Conservation (phyloP, 2,113 vertebrate species). For the Vicugna pacos region DNA sequence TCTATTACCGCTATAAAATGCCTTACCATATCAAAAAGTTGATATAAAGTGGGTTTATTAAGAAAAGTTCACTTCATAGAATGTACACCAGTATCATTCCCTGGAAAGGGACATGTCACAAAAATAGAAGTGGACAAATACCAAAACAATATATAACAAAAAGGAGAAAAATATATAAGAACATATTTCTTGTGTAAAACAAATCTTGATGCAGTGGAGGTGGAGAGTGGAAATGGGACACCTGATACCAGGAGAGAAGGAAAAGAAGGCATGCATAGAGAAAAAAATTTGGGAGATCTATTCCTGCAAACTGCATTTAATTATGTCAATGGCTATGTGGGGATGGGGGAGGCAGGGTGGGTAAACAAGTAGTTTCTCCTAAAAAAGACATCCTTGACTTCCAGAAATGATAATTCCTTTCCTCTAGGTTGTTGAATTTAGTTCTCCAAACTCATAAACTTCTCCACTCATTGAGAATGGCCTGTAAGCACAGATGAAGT, state of each 20-base stretch:
- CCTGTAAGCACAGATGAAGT: background rate
- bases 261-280: background rate
- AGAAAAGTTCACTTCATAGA: constrained; percentile 44
- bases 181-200: constrained; percentile 40
- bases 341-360: background rate
- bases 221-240: background rate
- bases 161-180: constrained; percentile 6
- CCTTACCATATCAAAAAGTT: background rate
- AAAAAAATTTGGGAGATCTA: background rate
- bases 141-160: constrained; percentile 29
- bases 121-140: constrained; percentile 9
- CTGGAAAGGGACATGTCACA: background rate
- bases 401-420: constrained; percentile 13
- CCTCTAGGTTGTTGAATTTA: background rate
- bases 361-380: constrained; percentile 16
- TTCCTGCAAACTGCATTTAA: background rate
- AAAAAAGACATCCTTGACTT: constrained; percentile 11
- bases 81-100: background rate
- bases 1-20: background rate
- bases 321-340: background rate
- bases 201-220: background rate
- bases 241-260: background rate
- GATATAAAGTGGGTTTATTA: background rate
- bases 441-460: constrained; percentile 8
- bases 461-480: background rate